Conservation (phyloP, 2,113 vertebrate genomes). For the Chaetodon auriga region DNA sequence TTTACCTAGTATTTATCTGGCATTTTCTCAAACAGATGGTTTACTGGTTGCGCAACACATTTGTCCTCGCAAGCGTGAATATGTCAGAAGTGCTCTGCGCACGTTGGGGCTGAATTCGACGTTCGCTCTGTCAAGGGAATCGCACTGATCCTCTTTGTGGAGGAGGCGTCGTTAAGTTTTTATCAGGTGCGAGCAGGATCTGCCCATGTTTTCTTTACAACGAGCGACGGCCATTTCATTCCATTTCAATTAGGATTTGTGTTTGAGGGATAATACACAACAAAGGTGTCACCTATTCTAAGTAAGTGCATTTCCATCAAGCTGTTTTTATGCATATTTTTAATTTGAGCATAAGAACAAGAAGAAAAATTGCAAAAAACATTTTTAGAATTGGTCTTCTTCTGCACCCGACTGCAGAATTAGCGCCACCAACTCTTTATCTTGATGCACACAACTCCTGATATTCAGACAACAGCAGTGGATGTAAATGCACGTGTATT, state of each 20-base stretch:
- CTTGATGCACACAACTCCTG: not conserved
- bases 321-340: not conserved
- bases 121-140: slow-evolving; percentile 60
- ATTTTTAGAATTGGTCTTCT: not conserved
- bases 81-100: slow-evolving; percentile 58
- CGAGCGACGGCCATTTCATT: slow-evolving; percentile 49
- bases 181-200: slow-evolving; percentile 68
- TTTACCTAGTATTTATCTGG: slow-evolving; percentile 55
- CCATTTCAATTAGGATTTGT: slow-evolving; percentile 50
- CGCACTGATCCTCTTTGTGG: slow-evolving; percentile 61
- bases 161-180: slow-evolving; percentile 52
- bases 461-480: not conserved
- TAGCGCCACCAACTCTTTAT: not conserved
- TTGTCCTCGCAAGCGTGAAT: slow-evolving; percentile 60
- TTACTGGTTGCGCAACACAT: slow-evolving; percentile 62
- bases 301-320: not conserved
- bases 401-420: not conserved
- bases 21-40: slow-evolving; percentile 67
- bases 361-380: not conserved
- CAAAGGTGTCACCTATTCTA: slow-evolving; percentile 37
- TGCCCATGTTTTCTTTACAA: slow-evolving; percentile 43
- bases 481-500: not conserved
- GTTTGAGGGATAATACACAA: slow-evolving; percentile 52
- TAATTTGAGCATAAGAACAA: not conserved
- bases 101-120: slow-evolving; percentile 52